Base-by-base conservation (phyloP, 2,888 invertebrate genomes). In the Eugnorisma glareosa region DNA sequence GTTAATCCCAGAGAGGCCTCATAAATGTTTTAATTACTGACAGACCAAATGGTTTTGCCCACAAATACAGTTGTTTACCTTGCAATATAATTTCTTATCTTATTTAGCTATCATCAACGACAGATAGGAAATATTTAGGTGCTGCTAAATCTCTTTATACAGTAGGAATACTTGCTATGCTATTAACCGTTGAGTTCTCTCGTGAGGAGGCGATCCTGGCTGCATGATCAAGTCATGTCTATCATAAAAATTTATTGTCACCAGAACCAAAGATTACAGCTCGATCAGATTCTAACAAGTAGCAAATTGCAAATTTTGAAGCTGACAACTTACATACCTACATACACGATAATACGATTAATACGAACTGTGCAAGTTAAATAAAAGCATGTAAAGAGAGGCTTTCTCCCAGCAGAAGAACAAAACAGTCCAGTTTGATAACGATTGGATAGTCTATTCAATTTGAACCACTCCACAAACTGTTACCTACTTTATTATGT, bases 1-100 rank as follows among this genome's bases (percentile, higher is more conserved):
- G 15, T 45, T 66, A 43, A 82, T 75, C 67, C 63, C 63, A 45
- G 37, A 73, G 48, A 31, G 21, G 37, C 45, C 45, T 67, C 67
- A 15, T 75, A 61, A 54, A 57, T 67, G 63, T 67, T 67, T 61
- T 67, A 63, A 76, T 54, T 40, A 68, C 77, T 45, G 31, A 63
- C 54, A 37, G 18, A 13, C 61, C 51, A 35, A 15, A 24, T 54
- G 31, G 31, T 31, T 67, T 67, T 21, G 7, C 43, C 2, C 21
- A n/a, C 45, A 45, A 57, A 54, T 18, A 54, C 37, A 75, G 35
- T 76, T 43, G 48, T 66, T 51, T 28, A 72, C 43, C 28, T 63
- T 48, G 57, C 31, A 15, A 51, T 48, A 81, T 57, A 63, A 51
- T 37, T 54, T 54, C 37, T 73, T 79, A 70, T 76, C 67, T 11